Percentiles rank a stretch among this genome's conserved stretches.
These are phyloP conservation scores for Cryptoprocta ferox DNA, from an alignment of 2,797 vertebrate genomes.

Conservation along the genomic window DNA sequence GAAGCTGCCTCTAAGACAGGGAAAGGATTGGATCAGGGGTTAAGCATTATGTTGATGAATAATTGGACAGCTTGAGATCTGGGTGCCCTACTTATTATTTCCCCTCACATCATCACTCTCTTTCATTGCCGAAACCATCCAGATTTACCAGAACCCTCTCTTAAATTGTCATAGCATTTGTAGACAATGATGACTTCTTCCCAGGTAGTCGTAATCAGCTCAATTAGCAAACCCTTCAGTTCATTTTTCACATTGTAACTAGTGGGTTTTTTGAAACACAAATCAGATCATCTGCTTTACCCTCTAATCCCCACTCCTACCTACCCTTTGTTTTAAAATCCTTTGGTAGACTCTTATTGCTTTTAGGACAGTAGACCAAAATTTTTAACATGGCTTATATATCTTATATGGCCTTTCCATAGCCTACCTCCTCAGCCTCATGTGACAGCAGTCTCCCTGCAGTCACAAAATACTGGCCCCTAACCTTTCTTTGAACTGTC, in stretches of 20 bases:
- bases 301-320: neutral
- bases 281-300: neutral
- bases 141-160: neutral
- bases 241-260: neutral
- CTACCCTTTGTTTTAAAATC: neutral
- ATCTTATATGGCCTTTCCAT: too few relatives aligned
- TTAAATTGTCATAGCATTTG: neutral
- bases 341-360: neutral
- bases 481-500: neutral
- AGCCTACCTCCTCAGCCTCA: neutral
- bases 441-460: accelerated
- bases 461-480: accelerated
- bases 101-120: neutral
- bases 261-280: neutral
- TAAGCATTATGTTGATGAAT: neutral
- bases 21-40: neutral
- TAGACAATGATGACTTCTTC: neutral
- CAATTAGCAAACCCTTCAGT: neutral
- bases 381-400: neutral
- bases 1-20: neutral
- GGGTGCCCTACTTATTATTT: neutral
- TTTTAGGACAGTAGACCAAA: neutral
- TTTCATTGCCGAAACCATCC: neutral
- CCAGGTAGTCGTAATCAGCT: neutral
- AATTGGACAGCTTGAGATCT: neutral